Base-by-base conservation (phyloP, 1,140 invertebrate species). In the Ericerus pela region DNA sequence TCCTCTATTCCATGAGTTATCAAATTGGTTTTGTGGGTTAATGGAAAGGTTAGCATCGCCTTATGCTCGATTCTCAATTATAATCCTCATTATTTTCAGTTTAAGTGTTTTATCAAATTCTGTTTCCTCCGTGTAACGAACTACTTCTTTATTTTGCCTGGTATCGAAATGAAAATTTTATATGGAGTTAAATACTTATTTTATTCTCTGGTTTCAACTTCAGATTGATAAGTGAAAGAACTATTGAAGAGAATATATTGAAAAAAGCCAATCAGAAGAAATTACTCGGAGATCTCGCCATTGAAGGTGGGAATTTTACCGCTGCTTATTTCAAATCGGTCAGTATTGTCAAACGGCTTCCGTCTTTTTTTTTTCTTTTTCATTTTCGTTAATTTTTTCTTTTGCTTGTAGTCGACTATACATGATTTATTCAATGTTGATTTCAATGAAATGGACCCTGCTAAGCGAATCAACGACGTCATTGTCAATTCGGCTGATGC, bases 191-290 rank as follows among this genome's bases (percentile, higher is more conserved):
- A 8, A 1, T 51, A 54, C 0, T 24, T 62, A 52, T 47, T 53
- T 24, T 53, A 58, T 59, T 14, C 51, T 55, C 14, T 4, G 27
- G 22, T 11, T 61, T 47, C 63, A 57, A 58, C 56, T 61, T 61
- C 58, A 77, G 94, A 31, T 75, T 99, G 56, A 87, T 99, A 18
- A 96, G 92, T 67, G 89, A 96, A 69, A 87, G 82, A 70, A 99
- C 96, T 10, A 85, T 99, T 22, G 96, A 99, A 75, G 96, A 99
- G 69, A 99, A 99, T 72, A 99, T 99, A 64, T 71, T 99, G 55
- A 96, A 95, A 67, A 99, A 99, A 71, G 96, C 96, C 0, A 95
- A 94, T 72, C 94, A 99, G 69, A 99, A 99, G 67, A 76, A 93
- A 61, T 73, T 96, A 65, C 77, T 99, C 1, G 95, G 94, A 55